Evolutionary conservation across 2,113 vertebrate species (phyloP).

Genomic region (Castor canadensis): DNA sequence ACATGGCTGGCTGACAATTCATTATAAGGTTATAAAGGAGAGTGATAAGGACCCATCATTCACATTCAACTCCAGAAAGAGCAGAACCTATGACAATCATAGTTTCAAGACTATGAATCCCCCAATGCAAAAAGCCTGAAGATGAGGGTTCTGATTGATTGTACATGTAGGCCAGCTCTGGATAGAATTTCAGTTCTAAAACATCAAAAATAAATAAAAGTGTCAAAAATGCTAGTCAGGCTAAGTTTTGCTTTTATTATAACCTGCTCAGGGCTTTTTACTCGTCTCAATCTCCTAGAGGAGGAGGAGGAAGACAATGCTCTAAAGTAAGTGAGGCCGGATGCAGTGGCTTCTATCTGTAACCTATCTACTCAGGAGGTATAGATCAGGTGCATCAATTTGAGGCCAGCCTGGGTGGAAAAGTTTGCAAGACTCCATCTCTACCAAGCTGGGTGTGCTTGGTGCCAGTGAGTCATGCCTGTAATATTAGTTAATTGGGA

Average conservation of each 20-base stretch:
- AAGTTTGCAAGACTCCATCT: too few species aligned
- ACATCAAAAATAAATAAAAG: background rate
- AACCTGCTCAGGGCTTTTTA: background rate
- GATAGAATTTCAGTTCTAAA: background rate
- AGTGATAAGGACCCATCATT: background rate
- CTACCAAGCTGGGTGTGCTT: too few species aligned
- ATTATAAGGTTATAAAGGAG: background rate
- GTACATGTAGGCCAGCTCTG: background rate
- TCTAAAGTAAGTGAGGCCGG: background rate
- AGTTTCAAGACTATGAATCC: background rate
- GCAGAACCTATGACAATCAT: background rate
- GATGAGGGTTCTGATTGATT: background rate
- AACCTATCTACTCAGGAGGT: too few species aligned
- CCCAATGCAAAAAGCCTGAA: background rate
- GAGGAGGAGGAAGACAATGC: background rate
- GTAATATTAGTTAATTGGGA: too few species aligned
- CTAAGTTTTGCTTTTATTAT: constrained; percentile 1
- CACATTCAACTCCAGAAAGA: background rate
- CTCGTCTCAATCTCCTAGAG: background rate
- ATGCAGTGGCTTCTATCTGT: too few species aligned
- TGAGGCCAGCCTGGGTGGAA: too few species aligned
- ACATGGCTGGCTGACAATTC: background rate
- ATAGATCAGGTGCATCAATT: too few species aligned
- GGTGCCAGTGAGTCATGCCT: too few species aligned
- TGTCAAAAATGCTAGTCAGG: background rate